Evolutionary conservation across 92 coral and sea anemone genomes (phyloP).

Genomic region (Zoanthus gigantus): DNA sequence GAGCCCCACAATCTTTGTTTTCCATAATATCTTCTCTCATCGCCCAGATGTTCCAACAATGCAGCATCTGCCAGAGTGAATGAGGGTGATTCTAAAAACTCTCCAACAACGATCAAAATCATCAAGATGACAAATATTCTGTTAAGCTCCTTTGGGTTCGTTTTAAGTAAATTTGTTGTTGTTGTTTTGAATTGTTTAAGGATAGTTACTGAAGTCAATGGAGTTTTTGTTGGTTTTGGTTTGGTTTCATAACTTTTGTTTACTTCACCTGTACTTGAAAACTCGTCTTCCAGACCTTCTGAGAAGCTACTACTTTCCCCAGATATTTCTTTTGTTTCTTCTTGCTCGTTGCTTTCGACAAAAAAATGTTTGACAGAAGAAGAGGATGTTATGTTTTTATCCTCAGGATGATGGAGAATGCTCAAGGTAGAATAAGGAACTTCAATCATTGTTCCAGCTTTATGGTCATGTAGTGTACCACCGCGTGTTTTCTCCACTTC

Average conservation of each 20-base stretch:
- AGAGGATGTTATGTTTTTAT: not conserved
- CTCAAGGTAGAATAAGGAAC: slow-evolving; percentile 2
- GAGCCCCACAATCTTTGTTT: slow-evolving; percentile 99
- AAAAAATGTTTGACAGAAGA: not conserved
- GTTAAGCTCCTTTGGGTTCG: slow-evolving; percentile 80
- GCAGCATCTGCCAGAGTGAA: slow-evolving; percentile 96
- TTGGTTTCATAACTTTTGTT: not conserved
- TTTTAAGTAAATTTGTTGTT: slow-evolving; percentile 82
- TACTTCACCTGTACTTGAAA: not conserved
- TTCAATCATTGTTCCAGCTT: not conserved
- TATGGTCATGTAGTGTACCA: slow-evolving; percentile 9
- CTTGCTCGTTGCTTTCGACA: not conserved
- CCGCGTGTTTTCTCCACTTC: slow-evolving; percentile 6
- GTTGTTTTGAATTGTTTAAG: slow-evolving; percentile 45
- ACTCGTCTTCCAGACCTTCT: slow-evolving; percentile 1
- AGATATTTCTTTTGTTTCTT: not conserved
- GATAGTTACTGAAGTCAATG: not conserved
- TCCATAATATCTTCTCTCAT: slow-evolving; percentile 93
- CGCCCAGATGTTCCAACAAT: slow-evolving; percentile 85
- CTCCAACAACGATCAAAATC: slow-evolving; percentile 93
- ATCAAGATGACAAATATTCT: slow-evolving; percentile 87
- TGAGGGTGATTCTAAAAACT: slow-evolving; percentile 94
- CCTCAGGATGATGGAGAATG: not conserved
- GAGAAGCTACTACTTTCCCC: slow-evolving; percentile 40
- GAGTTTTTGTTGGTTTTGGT: not conserved